Evolutionary conservation across 2,888 invertebrate genomes (phyloP), one percentile per base, ranked within the genome.

Genomic region (Lepeophtheirus nordmannii): DNA sequence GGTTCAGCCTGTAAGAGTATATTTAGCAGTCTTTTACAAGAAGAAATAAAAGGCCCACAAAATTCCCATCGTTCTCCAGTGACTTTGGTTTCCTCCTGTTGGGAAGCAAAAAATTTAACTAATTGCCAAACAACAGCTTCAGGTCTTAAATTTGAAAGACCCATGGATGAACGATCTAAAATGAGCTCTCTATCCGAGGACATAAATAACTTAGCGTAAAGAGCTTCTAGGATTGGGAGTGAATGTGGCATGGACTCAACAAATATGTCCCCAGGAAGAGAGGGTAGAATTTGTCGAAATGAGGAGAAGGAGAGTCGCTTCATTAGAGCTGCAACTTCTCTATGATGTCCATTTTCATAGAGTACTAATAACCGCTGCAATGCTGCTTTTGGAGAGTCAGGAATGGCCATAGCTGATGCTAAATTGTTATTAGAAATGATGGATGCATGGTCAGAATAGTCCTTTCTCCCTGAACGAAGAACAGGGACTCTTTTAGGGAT

Each of bases 181-280:
- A 67, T 58, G 17, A 68, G 68, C 14, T 67, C 58, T 37, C 68
- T 68, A 70, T 71, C 77, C 41, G 76, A 77, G 3, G 77, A 76
- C 23, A 78, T 73, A 69, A 77, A 78, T 14, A 80, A 75, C 72
- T 79, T 79, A 60, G 79, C 77, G 70, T 82, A 85, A 23, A 92
- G 81, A 0, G 90, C 87, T 75, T 92, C 92, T 71, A 93, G 78
- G 61, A 92, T 80, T 71, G 87, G 85, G 1, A 92, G 82, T 20
- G 89, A 89, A 74, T 89, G 87, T 1, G 92, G 92, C 75, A 92
- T 78, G 2, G 89, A 86, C 71, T 91, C 91, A n/a, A 91, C 83
- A 71, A 92, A 79, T 70, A 89, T 78, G 74, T 91, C 91, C 64
- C 91, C 81, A 0, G 92, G 92, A 69, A 92, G 78, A 69, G 90